A percentile compares a stretch with the other conserved stretches of the same genome.
Evolutionary conservation across 2,797 vertebrate genomes (phyloP).

Genomic region (Chelon labrosus): DNA sequence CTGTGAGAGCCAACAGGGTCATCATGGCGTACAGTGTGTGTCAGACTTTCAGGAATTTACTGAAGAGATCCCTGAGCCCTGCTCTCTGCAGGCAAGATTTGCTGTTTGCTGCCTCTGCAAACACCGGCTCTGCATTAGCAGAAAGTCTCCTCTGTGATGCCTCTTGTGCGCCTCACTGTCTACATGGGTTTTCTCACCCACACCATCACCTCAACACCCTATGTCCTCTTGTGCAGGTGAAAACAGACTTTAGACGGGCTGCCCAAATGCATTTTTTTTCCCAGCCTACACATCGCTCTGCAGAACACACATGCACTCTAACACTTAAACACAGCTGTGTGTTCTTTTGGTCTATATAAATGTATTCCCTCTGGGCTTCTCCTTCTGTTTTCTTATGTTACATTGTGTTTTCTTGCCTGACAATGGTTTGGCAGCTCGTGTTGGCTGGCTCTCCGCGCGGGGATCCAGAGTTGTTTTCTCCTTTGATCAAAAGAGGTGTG

Average conservation of each 20-base stretch:
- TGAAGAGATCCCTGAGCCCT: slow-evolving; percentile 50
- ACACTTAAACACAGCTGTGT: slow-evolving; percentile 6
- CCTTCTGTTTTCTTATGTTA: slow-evolving; percentile 3
- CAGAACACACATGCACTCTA: neutral
- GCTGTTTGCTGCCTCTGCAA: slow-evolving; percentile 63
- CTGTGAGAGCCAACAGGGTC: slow-evolving; percentile 39
- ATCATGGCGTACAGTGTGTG: slow-evolving; percentile 27
- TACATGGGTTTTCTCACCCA: slow-evolving; percentile 29
- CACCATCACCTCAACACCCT: slow-evolving; percentile 33
- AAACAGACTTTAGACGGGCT: slow-evolving; percentile 18
- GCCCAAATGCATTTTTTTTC: slow-evolving; percentile 23
- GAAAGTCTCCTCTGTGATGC: slow-evolving; percentile 41
- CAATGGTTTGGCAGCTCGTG: slow-evolving; percentile 22
- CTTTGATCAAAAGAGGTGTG: slow-evolving; percentile 22
- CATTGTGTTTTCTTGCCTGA: slow-evolving; percentile 12
- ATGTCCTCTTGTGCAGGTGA: slow-evolving; percentile 14
- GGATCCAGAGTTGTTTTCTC: slow-evolving; percentile 25
- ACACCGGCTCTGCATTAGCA: slow-evolving; percentile 53
- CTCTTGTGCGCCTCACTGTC: slow-evolving; percentile 19
- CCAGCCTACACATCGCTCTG: slow-evolving; percentile 12
- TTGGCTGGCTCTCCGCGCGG: slow-evolving; percentile 23
- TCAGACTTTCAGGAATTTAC: slow-evolving; percentile 58
- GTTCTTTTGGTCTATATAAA: neutral
- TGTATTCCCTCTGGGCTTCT: neutral
- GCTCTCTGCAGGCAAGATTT: slow-evolving; percentile 43